Conservation (phyloP, 2,888 invertebrate species). For the Bombyx huttoni region DNA sequence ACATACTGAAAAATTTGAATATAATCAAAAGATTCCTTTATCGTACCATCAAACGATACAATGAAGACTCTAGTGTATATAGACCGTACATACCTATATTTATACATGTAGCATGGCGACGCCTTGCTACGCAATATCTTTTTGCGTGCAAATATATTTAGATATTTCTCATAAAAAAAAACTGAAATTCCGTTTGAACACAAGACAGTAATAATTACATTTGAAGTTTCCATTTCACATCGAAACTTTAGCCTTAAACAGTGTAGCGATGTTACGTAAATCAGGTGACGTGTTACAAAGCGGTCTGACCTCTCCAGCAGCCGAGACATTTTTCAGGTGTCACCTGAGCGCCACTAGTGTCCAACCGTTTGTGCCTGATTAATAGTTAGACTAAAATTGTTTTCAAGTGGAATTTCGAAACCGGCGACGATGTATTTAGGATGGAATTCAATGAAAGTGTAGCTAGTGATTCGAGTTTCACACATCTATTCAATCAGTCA, state of each 20-base stretch:
- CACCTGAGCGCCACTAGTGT: conserved; percentile 8
- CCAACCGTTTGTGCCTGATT: conserved; percentile 2
- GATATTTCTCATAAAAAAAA: neutral
- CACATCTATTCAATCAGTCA: no score
- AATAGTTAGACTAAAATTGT: conserved; percentile 1
- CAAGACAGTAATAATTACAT: neutral
- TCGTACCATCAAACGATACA: no score
- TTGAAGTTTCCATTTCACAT: neutral
- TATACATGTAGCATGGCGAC: no score
- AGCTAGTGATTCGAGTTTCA: no score
- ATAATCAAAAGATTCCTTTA: no score
- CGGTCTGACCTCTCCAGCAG: conserved; percentile 22
- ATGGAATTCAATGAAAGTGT: no score
- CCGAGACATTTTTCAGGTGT: conserved; percentile 40
- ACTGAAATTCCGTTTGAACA: neutral
- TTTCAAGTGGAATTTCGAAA: neutral
- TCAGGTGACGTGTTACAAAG: conserved; percentile 40
- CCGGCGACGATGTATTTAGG: neutral
- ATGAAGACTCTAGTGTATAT: no score
- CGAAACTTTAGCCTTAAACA: neutral
- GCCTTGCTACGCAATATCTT: no score
- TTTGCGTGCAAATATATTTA: no score
- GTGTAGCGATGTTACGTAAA: neutral
- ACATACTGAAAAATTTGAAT: no score
- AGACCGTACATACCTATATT: no score